Base-by-base conservation (phyloP, 2,113 vertebrate species). In the Albula glossodonta region DNA sequence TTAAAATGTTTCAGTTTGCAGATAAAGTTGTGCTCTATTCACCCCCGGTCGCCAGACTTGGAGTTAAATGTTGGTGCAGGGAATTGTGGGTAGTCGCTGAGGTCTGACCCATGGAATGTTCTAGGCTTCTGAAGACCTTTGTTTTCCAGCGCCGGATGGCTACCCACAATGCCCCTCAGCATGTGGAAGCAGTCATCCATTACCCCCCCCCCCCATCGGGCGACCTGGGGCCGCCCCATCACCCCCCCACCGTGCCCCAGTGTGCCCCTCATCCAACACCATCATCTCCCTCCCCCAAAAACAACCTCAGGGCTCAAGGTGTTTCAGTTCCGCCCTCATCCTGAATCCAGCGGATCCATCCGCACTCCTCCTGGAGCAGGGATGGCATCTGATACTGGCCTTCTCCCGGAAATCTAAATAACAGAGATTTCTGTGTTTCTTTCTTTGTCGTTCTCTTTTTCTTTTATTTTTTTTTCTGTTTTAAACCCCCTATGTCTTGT, bases 351-450 rank as follows among this genome's bases (percentile, higher is more conserved):
- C 57, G 90, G 90, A 91, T 91, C 88, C 87, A 84, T 88, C 90
- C 91, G 81, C 85, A 83, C 88, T 87, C 48, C 50, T 6, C 50
- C n/a, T 31, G 56, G 78, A 87, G 85, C 83, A 51, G 87, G 87
- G 70, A 89, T 89, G 86, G 82, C 79, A 80, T 85, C 78, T 13
- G 51, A 48, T 49, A 57, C 70, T 57, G 52, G 86, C 83, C 89
- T 92, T 93, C 88, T 89, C 84, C 86, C 92, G 83, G 92, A 94
- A 94, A 96, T 90, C 93, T 90, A 88, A 96, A 93, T 97, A 97
- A 98, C 95, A 88, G 90, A 87, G 94, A 95, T 96, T 92, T 96
- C 94, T 97, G 94, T 97, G 95, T 86, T 84, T 89, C 84, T 88
- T 86, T 81, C 89, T 93, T 94, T 94, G 86, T 53, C 91, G 89